A percentile compares a stretch with the other conserved stretches of the same genome.
Conservation (phyloP, 2,797 vertebrate genomes). For the Lerista edwardsae region DNA sequence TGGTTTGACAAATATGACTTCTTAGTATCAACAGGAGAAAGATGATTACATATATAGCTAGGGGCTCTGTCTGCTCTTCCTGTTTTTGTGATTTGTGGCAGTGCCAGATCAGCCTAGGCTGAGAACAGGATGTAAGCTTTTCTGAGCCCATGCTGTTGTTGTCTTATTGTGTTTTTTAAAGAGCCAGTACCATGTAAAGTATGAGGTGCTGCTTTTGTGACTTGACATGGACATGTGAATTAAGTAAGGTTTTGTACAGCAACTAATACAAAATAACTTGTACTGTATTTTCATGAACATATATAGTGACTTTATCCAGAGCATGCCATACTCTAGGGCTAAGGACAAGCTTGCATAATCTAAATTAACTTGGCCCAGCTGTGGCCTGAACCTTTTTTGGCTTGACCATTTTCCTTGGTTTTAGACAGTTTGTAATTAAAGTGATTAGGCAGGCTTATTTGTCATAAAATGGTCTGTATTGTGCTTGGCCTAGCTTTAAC, state of each 20-base stretch:
- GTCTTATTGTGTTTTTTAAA: conserved; percentile 7
- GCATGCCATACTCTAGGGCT: not conserved
- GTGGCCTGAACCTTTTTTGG: not conserved
- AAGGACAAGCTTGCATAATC: not conserved
- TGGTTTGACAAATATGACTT: not conserved
- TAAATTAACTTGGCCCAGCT: not conserved
- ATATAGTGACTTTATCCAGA: not conserved
- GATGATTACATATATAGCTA: not conserved
- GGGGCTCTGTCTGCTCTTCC: not conserved
- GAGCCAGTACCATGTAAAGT: conserved; percentile 2
- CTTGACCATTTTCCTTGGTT: not conserved
- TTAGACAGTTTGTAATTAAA: not conserved
- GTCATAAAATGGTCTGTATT: not conserved
- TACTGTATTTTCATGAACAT: not conserved
- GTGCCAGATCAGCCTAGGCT: not conserved
- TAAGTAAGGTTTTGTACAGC: not conserved
- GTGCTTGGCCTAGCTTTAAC: not conserved
- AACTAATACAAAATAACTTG: conserved; percentile 18
- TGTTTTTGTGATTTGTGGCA: conserved; percentile 14
- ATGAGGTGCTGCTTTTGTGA: conserved; percentile 7
- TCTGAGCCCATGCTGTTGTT: conserved; percentile 17
- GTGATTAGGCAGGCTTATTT: not conserved
- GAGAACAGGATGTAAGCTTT: conserved; percentile 17
- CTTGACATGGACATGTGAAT: not conserved
- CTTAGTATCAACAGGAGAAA: not conserved